phyloP scores from a whole-genome alignment of 2,888 invertebrate genomes.

The Ryuthela nishihirai region DNA sequence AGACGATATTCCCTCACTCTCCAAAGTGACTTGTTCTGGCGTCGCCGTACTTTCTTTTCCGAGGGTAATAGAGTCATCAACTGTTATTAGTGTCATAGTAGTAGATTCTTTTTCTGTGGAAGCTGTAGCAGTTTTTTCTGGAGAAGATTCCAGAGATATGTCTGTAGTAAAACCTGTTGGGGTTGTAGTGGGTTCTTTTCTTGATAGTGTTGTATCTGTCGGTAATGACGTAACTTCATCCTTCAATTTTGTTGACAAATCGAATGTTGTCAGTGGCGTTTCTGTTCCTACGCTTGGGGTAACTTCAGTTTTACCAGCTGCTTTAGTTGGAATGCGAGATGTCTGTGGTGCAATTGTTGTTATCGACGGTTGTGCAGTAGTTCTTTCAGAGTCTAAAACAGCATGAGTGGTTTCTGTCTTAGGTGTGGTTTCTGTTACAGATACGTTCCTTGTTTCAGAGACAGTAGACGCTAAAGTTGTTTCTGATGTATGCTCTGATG shows the following conservation, averaged over 20 bases:
- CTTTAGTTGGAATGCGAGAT: too few species aligned
- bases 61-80: neutral
- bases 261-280: too few species aligned
- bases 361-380: too few species aligned
- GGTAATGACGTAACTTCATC: too few species aligned
- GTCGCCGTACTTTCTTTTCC: neutral
- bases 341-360: too few species aligned
- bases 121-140: constrained; percentile 6
- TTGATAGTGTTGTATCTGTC: neutral
- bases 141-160: neutral
- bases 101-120: neutral
- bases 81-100: neutral
- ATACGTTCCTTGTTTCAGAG: too few species aligned
- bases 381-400: too few species aligned
- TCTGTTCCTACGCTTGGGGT: too few species aligned
- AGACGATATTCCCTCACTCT: neutral
- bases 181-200: neutral
- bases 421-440: too few species aligned
- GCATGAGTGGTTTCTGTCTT: too few species aligned
- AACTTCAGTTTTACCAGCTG: neutral
- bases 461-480: too few species aligned
- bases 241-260: too few species aligned
- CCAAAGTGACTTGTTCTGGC: neutral
- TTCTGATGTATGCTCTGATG: neutral
- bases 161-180: neutral